Percentiles rank a stretch among this genome's conserved stretches.
Conservation (phyloP, 2,888 invertebrate genomes). For the Leptopilina drosophilae region DNA sequence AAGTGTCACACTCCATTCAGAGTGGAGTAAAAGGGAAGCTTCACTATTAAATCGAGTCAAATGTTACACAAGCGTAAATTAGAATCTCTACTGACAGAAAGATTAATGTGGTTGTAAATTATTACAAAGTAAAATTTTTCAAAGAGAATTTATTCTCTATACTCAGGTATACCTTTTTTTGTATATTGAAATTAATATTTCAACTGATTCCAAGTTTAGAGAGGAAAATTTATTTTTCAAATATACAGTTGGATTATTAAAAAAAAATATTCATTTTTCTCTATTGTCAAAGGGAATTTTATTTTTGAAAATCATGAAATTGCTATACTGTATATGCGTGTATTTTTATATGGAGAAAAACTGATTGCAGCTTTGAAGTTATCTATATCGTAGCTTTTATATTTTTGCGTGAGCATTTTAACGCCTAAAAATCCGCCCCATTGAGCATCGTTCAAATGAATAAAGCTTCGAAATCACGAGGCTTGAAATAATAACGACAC, state of each 20-base stretch:
- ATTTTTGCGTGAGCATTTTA: constrained; percentile 32
- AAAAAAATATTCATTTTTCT: no score
- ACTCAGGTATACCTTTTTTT: neutral
- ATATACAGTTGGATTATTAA: no score
- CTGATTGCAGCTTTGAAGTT: constrained; percentile 34
- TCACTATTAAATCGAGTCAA: neutral
- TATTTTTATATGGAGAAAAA: neutral
- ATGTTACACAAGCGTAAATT: constrained; percentile 19
- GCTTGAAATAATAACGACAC: constrained; percentile 15
- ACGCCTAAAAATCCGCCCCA: constrained; percentile 26
- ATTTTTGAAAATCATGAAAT: no score
- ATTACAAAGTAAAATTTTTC: neutral
- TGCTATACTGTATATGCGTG: no score
- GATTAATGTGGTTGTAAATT: constrained; percentile 8
- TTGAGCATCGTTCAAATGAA: constrained; percentile 21
- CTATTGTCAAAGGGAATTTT: no score
- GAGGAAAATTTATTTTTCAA: no score
- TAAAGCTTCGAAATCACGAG: constrained; percentile 20
- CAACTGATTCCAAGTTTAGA: no score
- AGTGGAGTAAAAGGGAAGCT: neutral
- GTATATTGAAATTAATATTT: neutral
- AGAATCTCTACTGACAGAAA: neutral
- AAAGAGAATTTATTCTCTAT: neutral
- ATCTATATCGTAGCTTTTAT: constrained; percentile 29
- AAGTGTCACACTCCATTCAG: constrained; percentile 6